Evolutionary conservation across 2,797 vertebrate species (phyloP), one percentile per base, ranked within the genome.

Genomic region (Xerus rutilus): DNA sequence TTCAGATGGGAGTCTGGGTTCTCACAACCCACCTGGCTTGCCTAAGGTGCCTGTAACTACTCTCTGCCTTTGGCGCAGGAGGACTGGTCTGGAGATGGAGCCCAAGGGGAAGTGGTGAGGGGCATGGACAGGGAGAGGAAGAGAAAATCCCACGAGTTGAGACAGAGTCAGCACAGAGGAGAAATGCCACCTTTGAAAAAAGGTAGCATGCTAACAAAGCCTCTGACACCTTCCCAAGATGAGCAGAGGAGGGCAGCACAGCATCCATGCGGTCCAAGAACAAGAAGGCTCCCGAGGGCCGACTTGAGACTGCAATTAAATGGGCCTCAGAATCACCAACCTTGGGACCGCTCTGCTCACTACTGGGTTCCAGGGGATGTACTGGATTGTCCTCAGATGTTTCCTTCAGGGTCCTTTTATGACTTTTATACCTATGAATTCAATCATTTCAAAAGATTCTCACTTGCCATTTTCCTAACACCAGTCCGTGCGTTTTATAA

Each of bases 381-480:
- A 72, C 13, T 28, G 9, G 74, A 88, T 12, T 47, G 67, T 17
- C 23, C 23, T 69, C 32, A 47, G 52, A 35, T 70, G 57, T 43
- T 70, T 72, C n/a, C 81, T 84, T 88, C 65, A 17, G 57, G 62
- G 1, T 91, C 49, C 32, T 78, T 82, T 83, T 39, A 62, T 32
- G 32, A 25, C 7, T 57, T 17, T 47, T 88, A 92, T 1, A 54
- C n/a, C 45, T 82, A 78, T 2, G 20, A 59, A 32, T 83, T 89
- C 77, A 93, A 12, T 57, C 77, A 78, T 64, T 49, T 45, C 47
- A 28, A 82, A 83, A 89, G 73, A 57, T 59, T 30, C n/a, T 81
- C 86, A 78, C 20, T 9, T 91, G 32, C 69, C 39, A 62, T 70
- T 65, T 96, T 92, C 67, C 93, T 59, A 77, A 81, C 11, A 79